These are phyloP conservation scores for Chloebia gouldiae DNA, from an alignment of 2,113 vertebrate species.

Conservation along the genomic window DNA sequence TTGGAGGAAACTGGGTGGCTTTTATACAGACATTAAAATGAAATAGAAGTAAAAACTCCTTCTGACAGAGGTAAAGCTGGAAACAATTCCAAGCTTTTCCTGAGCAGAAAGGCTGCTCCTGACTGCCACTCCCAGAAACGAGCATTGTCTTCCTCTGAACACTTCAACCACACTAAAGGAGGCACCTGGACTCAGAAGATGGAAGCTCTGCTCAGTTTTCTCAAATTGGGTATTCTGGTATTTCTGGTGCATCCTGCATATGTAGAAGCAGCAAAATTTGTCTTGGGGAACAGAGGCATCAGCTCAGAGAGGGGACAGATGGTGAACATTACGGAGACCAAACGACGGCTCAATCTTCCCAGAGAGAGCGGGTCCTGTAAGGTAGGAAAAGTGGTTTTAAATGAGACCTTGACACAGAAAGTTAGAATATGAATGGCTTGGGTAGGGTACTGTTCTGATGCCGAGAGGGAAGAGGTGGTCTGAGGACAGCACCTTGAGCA, in stretches of 20 bases:
- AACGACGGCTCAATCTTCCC: constrained; percentile 58
- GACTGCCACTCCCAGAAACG: neutral
- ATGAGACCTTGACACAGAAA: constrained; percentile 71
- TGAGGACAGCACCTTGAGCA: accelerated
- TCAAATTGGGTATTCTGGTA: constrained; percentile 32
- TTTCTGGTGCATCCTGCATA: neutral
- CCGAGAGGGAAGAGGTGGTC: neutral
- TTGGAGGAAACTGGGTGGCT: neutral
- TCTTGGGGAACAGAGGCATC: constrained; percentile 63
- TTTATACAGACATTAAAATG: constrained; percentile 4
- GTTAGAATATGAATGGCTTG: constrained; percentile 65
- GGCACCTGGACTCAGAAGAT: neutral
- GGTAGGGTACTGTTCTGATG: constrained; percentile 14
- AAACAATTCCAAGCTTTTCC: neutral
- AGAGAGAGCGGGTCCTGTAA: constrained; percentile 61
- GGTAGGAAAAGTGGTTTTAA: constrained; percentile 73
- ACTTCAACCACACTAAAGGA: neutral
- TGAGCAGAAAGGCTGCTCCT: neutral
- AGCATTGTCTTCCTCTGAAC: neutral
- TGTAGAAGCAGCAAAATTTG: constrained; percentile 43
- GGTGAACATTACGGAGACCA: constrained; percentile 52
- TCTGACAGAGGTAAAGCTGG: neutral
- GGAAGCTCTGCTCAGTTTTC: neutral
- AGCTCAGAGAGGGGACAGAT: constrained; percentile 62
- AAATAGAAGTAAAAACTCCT: neutral